phyloP scores from a whole-genome alignment of 92 coral and sea anemone genomes.

The Bergia puertoricense region DNA sequence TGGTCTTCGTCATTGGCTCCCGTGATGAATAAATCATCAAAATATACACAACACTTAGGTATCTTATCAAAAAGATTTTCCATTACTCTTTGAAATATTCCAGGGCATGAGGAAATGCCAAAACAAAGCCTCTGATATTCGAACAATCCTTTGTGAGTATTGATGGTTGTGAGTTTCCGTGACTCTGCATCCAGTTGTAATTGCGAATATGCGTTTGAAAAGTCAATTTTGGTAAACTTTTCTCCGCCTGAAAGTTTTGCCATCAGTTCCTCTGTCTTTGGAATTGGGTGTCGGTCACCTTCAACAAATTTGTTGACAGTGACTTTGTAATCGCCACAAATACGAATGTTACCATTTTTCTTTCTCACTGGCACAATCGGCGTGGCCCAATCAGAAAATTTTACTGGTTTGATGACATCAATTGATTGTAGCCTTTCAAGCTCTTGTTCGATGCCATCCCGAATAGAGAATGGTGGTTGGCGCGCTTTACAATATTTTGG shows the following conservation, averaged over 20 bases:
- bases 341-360: not conserved
- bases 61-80: not conserved
- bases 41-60: not conserved
- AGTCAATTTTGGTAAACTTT: not conserved
- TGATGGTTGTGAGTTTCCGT: not conserved
- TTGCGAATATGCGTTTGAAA: not conserved
- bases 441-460: not conserved
- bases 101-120: not conserved
- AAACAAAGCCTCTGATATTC: not conserved
- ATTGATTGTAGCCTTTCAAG: not conserved
- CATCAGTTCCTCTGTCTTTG: not conserved
- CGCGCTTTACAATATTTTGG: not conserved
- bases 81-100: not conserved
- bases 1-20: not conserved
- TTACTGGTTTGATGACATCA: not conserved
- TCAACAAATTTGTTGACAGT: not conserved
- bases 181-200: not conserved
- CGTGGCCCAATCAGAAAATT: not conserved
- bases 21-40: not conserved
- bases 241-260: not conserved
- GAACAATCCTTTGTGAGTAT: not conserved
- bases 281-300: not conserved
- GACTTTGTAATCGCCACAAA: not conserved
- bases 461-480: not conserved
- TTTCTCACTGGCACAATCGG: not conserved